A percentile compares a stretch with the other conserved stretches of the same genome.
Evolutionary conservation across 2,888 invertebrate genomes (phyloP).

Genomic region (Eumacrocentrus americanus): DNA sequence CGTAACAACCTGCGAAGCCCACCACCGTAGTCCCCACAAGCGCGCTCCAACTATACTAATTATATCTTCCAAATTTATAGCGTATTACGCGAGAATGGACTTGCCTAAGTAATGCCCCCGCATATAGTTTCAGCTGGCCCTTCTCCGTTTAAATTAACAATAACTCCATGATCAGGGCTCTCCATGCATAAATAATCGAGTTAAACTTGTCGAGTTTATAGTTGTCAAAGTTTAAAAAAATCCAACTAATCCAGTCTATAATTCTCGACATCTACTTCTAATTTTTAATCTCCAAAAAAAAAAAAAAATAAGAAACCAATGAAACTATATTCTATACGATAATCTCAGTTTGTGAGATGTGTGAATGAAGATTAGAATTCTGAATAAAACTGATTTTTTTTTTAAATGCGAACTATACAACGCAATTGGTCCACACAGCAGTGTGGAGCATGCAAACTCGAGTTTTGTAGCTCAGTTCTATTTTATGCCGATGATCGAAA

Average conservation of each 20-base stretch:
- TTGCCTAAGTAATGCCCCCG: constrained; percentile 29
- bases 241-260: too few species aligned
- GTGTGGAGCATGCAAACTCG: constrained; percentile 1
- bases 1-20: neutral
- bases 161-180: constrained; percentile 22
- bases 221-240: too few species aligned
- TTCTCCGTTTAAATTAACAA: constrained; percentile 25
- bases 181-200: neutral
- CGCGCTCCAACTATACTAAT: constrained; percentile 20
- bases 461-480: constrained; percentile 20
- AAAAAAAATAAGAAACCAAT: too few species aligned
- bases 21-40: neutral
- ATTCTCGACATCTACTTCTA: too few species aligned
- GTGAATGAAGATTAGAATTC: too few species aligned
- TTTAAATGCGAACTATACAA: too few species aligned
- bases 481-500: constrained; percentile 33
- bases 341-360: too few species aligned
- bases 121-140: constrained; percentile 22
- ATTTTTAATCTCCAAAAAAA: too few species aligned
- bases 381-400: too few species aligned
- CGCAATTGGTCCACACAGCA: too few species aligned
- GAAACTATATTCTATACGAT: too few species aligned
- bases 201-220: too few species aligned
- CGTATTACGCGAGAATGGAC: constrained; percentile 32
- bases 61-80: constrained; percentile 36